Conservation (phyloP, 2,888 invertebrate genomes). For the Nephrotoma appendiculata region DNA sequence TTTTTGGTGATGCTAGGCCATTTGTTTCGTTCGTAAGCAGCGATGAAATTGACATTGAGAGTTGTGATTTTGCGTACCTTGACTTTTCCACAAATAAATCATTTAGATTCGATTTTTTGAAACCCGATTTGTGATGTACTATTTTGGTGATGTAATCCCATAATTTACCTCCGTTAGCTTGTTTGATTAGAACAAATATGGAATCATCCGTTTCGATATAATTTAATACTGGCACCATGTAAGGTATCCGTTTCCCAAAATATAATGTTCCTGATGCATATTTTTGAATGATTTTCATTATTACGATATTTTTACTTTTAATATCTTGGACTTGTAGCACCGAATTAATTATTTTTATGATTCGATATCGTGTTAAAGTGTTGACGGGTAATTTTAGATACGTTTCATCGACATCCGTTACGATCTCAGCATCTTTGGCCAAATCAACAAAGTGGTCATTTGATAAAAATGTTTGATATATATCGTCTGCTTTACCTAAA, state of each 20-base stretch:
- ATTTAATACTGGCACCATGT: constrained; percentile 27
- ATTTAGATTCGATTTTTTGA: neutral
- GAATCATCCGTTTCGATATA: constrained; percentile 31
- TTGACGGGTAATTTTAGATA: constrained; percentile 29
- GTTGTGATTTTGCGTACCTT: neutral
- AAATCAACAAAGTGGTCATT: constrained; percentile 7
- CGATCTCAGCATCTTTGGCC: neutral
- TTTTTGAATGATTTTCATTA: constrained; percentile 27
- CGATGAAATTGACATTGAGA: neutral
- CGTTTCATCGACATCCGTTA: neutral
- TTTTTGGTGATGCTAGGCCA: neutral
- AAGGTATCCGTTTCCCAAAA: constrained; percentile 29
- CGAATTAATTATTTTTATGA: constrained; percentile 23
- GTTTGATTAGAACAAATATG: constrained; percentile 26
- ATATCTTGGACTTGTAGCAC: constrained; percentile 32
- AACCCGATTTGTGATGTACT: neutral
- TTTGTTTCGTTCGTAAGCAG: neutral
- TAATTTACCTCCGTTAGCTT: constrained; percentile 28
- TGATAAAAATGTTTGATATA: constrained; percentile 24
- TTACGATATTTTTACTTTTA: constrained; percentile 24
- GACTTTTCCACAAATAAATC: neutral
- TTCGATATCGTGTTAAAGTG: constrained; percentile 30
- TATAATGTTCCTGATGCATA: constrained; percentile 21
- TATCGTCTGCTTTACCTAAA: constrained; percentile 27
- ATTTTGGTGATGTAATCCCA: constrained; percentile 24